Evolutionary conservation across 2,113 vertebrate species (phyloP).

Genomic region (Channa argus): DNA sequence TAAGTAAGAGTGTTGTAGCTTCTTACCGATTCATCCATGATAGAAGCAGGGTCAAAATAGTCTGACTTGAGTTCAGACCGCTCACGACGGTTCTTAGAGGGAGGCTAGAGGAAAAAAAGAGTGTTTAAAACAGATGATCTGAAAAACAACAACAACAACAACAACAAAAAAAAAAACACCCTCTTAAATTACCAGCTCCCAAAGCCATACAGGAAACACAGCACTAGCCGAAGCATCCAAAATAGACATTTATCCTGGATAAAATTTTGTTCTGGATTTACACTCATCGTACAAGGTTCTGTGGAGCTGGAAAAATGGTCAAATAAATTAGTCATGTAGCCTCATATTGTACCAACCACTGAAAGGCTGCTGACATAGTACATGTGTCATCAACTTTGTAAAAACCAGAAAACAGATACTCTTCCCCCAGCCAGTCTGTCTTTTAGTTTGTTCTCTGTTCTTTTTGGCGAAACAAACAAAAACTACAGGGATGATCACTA

Average conservation of each 20-base stretch:
- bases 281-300: slow-evolving; percentile 39
- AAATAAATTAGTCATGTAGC: slow-evolving; percentile 46
- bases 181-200: too few relatives aligned
- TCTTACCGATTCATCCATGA: slow-evolving; percentile 99
- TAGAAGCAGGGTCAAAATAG: slow-evolving; percentile 99
- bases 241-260: slow-evolving; percentile 46
- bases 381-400: slow-evolving; percentile 25
- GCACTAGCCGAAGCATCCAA: slow-evolving; percentile 19
- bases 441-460: slow-evolving; percentile 6
- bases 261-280: slow-evolving; percentile 37
- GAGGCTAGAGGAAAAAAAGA: slow-evolving; percentile 84
- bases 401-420: slow-evolving; percentile 1
- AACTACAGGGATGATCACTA: background rate
- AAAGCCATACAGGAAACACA: background rate
- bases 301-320: slow-evolving; percentile 36
- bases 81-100: slow-evolving; percentile 98
- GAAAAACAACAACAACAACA: too few relatives aligned
- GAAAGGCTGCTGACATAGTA: slow-evolving; percentile 6
- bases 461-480: slow-evolving; percentile 6
- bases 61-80: slow-evolving; percentile 98
- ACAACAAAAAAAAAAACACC: too few relatives aligned
- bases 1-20: background rate
- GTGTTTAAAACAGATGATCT: slow-evolving; percentile 5
- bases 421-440: background rate
- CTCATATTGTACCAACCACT: slow-evolving; percentile 30